Evolutionary conservation across 2,797 vertebrate species (phyloP), one percentile per base, ranked within the genome.

Genomic region (Poeciliopsis turneri): DNA sequence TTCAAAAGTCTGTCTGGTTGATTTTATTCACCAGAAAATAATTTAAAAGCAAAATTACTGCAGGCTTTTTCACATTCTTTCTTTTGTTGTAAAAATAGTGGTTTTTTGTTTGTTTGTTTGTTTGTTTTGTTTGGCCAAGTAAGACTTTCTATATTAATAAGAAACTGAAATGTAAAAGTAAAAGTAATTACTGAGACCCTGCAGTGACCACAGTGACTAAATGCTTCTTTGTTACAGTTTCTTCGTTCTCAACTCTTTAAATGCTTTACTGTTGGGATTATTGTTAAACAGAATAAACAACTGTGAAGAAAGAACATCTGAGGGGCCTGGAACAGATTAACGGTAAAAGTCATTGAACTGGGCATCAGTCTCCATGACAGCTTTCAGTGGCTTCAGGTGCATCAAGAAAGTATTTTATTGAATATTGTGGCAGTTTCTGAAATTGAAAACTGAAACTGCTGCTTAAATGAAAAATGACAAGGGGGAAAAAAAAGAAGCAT

Each of bases 181-280:
- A 69, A n/a, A 0, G 30, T 69, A 64, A 69, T 59, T 0, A 12
- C 30, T 20, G 3, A 28, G 23, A 18, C 47, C 0, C 59, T 78
- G 10, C 12, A 49, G 55, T 20, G 47, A 72, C 28, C 28, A 47
- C 4, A 33, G 70, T 7, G 1, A 46, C 25, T 3, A 16, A 72
- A 30, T 25, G 2, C 10, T 11, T 30, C 5, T 72, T 51, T 23
- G 36, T 47, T 8, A 64, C 16, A 5, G 25, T 39, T 51, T 64
- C 33, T 45, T 72, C 0, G 4, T 74, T 74, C 59, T 39, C 64
- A 39, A 69, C 41, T 36, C 28, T 78, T 33, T 73, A 66, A 78
- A 74, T 15, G 0, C 2, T 41, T 75, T n/a, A 76, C 36, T 72
- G 39, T 12, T 36, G 43, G 33, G 23, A 13, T 59, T 41, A 43